These are phyloP conservation scores for Antrozous pallidus DNA, from an alignment of 2,797 vertebrate species.

Conservation along the genomic window DNA sequence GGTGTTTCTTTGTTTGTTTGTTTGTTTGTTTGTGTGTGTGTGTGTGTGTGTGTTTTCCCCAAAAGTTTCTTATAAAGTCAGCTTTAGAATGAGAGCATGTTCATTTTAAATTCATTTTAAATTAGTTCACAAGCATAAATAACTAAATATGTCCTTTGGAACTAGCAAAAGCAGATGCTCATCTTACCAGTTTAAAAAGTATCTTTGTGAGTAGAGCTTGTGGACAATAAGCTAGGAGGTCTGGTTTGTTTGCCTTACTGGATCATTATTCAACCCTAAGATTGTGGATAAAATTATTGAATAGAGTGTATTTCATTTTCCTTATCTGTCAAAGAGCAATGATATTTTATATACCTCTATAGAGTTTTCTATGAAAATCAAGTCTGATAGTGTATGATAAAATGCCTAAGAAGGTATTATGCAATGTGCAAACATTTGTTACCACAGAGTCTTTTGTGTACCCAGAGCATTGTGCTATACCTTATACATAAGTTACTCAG, in stretches of 20 bases:
- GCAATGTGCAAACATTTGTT: constrained; percentile 30
- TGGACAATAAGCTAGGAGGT: neutral
- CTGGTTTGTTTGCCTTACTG: constrained; percentile 5
- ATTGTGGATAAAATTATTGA: constrained; percentile 44
- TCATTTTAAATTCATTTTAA: constrained; percentile 50
- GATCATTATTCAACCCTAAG: neutral
- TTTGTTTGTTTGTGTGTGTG: neutral
- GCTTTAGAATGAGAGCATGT: neutral
- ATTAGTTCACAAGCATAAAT: constrained; percentile 16
- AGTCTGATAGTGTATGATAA: neutral
- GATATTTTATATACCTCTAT: constrained; percentile 36
- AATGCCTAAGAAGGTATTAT: constrained; percentile 41
- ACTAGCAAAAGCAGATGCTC: neutral
- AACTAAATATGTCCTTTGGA: neutral
- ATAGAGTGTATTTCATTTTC: constrained; percentile 19
- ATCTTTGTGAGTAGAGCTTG: neutral
- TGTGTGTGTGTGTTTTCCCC: neutral
- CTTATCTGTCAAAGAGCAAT: constrained; percentile 33
- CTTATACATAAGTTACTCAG: neutral
- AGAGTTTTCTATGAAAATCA: constrained; percentile 44
- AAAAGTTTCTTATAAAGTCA: neutral
- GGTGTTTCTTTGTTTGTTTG: too few species aligned
- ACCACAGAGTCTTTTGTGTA: constrained; percentile 17
- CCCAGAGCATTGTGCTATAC: neutral
- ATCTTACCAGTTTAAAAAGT: neutral